phyloP scores from a whole-genome alignment of 2,113 vertebrate genomes.

The Tachysurus vachellii region DNA sequence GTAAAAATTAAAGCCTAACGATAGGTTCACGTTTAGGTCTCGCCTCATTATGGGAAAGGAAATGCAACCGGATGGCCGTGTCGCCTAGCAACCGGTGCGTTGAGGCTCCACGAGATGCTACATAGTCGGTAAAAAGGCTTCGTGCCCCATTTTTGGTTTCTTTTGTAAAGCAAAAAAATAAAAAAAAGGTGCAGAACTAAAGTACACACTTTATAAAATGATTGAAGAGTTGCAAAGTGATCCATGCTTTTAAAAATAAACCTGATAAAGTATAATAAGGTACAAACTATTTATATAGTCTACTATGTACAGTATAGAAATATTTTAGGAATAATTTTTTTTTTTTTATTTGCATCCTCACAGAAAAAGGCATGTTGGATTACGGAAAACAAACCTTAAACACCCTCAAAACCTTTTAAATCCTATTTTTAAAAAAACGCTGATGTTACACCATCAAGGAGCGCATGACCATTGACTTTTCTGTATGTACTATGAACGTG shows the following conservation, averaged over 20 bases:
- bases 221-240: not conserved
- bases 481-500: no score
- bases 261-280: not conserved
- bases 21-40: not conserved
- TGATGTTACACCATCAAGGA: no score
- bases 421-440: no score
- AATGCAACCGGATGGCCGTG: not conserved
- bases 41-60: not conserved
- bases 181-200: not conserved
- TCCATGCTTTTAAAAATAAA: not conserved
- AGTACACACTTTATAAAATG: not conserved
- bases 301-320: not conserved
- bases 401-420: no score
- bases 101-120: not conserved
- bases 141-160: not conserved
- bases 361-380: no score
- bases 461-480: no score
- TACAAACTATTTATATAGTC: not conserved
- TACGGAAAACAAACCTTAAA: no score
- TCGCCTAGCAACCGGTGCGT: not conserved
- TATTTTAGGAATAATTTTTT: not conserved
- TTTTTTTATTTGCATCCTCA: no score
- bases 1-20: not conserved
- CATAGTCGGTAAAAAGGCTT: not conserved
- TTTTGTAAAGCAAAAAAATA: not conserved